Base-by-base conservation (phyloP, 2,797 vertebrate genomes). In the Psittacula echo region DNA sequence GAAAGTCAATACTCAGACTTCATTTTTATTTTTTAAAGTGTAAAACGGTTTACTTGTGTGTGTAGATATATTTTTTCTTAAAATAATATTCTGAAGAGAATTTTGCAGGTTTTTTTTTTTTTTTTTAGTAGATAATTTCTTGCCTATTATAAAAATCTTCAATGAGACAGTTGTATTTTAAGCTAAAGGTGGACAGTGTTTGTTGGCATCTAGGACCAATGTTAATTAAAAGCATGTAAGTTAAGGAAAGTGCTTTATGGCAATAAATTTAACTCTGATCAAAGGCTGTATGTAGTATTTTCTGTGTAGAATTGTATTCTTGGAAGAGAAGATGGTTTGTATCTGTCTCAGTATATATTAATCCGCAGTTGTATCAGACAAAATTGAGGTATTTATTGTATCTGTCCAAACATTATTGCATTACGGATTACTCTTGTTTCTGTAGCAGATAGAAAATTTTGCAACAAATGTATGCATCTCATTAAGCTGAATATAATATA, bases 21-120 rank as follows among this genome's bases (percentile, higher is more conserved):
- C 21, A 54, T 81, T 84, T 96, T 93, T 93, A 65, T 66, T 89
- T 80, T 87, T 71, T 81, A 44, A 93, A 65, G 51, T 93, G 80
- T 75, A 89, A 80, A 73, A 74, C 4, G 2, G 70, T 96, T 95
- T 95, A 93, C 91, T 93, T 94, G 41, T 12, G 4, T 91, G 62
- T 96, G 82, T 90, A 68, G 90, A 88, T 96, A 89, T 87, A 72
- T 92, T 91, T 96, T 96, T 96, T 96, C 89, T 96, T 96, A 45
- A 86, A 92, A 65, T 70, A 94, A 90, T 96, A 75, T 90, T 92
- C 67, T 93, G 42, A 87, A 70, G 51, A 95, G 11, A 73, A 95
- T 42, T 67, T 60, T 91, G 83, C 16, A 3, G 22, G 24, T 27
- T 39, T 27, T 16, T 94, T 81, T 83, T 94, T 81, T 83, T 56